Evolutionary conservation across 2,113 vertebrate genomes (phyloP).

Genomic region (Anarhynchus alexandrinus): DNA sequence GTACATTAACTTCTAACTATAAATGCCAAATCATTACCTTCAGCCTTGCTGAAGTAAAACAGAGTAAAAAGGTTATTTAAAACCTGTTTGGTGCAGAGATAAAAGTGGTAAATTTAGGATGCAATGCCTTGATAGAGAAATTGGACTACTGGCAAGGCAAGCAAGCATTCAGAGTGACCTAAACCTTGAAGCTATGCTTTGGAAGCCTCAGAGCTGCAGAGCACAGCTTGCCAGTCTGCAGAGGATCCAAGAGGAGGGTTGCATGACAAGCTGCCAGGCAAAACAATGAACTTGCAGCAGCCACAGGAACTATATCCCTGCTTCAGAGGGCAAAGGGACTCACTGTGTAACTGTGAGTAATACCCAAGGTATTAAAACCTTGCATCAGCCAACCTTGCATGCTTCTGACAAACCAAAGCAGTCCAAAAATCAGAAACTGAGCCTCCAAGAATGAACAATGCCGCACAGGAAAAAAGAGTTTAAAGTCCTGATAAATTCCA

Average conservation of each 20-base stretch:
- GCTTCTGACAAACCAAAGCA: background rate
- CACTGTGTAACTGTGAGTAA: background rate
- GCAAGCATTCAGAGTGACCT: background rate
- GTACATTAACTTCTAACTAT: background rate
- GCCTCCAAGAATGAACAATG: background rate
- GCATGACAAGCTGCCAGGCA: background rate
- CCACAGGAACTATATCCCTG: background rate
- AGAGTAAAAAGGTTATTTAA: background rate
- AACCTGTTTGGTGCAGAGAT: background rate
- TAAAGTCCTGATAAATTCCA: background rate
- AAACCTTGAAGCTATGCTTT: background rate
- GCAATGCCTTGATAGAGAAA: background rate
- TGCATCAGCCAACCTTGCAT: accelerated
- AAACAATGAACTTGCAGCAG: background rate
- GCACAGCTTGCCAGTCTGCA: background rate
- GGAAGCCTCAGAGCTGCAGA: background rate
- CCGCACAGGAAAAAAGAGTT: no score
- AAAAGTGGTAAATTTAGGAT: background rate
- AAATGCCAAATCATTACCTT: background rate
- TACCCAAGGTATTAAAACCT: background rate
- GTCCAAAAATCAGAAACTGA: background rate
- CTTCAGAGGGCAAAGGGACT: background rate
- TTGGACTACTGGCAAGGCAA: background rate
- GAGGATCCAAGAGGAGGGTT: accelerated
- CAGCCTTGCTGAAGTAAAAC: background rate